Evolutionary conservation across 2,113 vertebrate genomes (phyloP), one percentile per base, ranked within the genome.

Genomic region (Eclectus roratus): DNA sequence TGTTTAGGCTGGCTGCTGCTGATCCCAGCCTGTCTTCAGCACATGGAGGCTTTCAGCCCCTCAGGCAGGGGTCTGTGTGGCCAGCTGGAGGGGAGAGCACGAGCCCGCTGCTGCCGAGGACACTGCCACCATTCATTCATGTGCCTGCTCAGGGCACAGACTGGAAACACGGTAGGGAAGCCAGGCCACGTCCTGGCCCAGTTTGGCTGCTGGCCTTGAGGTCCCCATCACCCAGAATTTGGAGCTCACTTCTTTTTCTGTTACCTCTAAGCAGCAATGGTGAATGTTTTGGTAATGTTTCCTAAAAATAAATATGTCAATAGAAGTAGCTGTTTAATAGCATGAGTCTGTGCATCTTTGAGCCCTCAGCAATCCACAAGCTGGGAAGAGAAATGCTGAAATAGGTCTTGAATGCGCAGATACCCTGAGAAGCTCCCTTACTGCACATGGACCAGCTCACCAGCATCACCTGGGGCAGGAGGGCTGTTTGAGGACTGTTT

Each of bases 261-360:
- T 66, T 72, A 55, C 56, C 55, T 96, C 69, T 24, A 39, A 78
- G 78, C 77, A 85, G 49, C 41, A 63, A 37, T 46, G 20, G 27
- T 47, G 58, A 44, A 46, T 35, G 39, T 91, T 85, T 65, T 39
- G 4, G 19, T 82, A 69, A 66, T 3, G 0, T 41, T 88, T 68
- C 76, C 83, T 80, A 95, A 96, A 91, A 91, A 80, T 86, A 70
- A 84, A 85, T 63, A 46, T 14, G 35, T n/a, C 53, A 49, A 47
- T 73, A 84, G 63, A 80, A 95, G 64, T 25, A 89, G 13, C 35
- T 12, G 1, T 64, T 91, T 69, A 87, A 55, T 80, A 73, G 77
- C 46, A 47, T 1, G 10, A 72, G 33, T 24, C 39, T 91, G n/a
- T 80, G 60, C 60, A 81, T 71, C 78, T 80, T 50, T 33, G 8